Percentiles rank a stretch among this genome's conserved stretches.
Evolutionary conservation across 2,113 vertebrate species (phyloP).

Genomic region (Saimiri boliviensis): DNA sequence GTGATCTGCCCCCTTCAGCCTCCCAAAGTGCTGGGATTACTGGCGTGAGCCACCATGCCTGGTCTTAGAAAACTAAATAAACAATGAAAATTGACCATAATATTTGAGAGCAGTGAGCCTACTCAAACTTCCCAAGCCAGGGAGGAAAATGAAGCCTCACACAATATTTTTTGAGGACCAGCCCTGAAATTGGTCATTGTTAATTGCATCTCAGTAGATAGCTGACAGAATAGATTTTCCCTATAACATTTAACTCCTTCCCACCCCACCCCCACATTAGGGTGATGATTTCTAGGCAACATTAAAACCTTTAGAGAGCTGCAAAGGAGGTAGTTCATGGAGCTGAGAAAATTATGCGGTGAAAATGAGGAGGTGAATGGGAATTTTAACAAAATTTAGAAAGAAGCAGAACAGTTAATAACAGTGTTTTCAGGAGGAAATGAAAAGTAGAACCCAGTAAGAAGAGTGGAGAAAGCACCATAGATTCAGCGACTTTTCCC

Average conservation of each 20-base stretch:
- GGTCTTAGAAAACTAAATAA: neutral
- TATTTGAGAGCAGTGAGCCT: neutral
- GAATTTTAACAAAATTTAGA: neutral
- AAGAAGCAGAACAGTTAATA: neutral
- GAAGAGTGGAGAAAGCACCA: neutral
- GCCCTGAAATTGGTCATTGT: neutral
- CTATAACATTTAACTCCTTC: neutral
- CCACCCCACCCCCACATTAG: neutral
- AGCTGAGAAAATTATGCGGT: neutral
- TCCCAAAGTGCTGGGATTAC: too few relatives aligned
- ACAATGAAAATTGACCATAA: neutral
- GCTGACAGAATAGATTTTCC: neutral
- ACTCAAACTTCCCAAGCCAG: neutral
- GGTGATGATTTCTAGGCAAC: neutral
- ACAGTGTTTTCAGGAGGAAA: neutral
- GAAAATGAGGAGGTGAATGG: neutral
- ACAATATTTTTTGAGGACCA: neutral
- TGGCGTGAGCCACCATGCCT: too few relatives aligned
- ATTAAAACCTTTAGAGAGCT: neutral
- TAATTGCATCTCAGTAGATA: neutral
- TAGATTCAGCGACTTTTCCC: neutral
- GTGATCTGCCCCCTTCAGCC: too few relatives aligned
- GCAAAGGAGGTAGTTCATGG: neutral
- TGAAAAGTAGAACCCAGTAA: fast-evolving
- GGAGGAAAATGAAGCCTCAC: neutral